Conservation (phyloP, 2,797 vertebrate genomes). For the Octomys mimax region DNA sequence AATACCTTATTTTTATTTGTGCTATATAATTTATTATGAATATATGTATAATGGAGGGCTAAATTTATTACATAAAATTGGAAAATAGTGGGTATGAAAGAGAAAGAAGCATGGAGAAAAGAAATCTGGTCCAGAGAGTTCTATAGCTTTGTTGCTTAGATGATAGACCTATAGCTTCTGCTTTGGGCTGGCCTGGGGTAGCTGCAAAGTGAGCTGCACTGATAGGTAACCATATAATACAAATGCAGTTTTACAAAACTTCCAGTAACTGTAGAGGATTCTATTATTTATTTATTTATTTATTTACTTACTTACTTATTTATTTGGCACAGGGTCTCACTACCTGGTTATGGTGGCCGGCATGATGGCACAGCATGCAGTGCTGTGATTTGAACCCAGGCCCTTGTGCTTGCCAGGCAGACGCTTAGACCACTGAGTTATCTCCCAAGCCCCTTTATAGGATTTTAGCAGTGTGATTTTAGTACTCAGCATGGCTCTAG, state of each 20-base stretch:
- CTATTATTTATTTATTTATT: background rate
- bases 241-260: background rate
- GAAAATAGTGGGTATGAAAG: background rate
- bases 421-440: too few relatives aligned
- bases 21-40: background rate
- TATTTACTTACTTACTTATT: too few relatives aligned
- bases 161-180: background rate
- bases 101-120: background rate
- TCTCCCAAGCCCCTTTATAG: background rate
- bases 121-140: background rate
- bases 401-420: too few relatives aligned
- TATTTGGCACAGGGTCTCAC: too few relatives aligned
- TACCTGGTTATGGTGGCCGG: too few relatives aligned
- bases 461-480: constrained; percentile 32
- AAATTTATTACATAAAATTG: background rate
- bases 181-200: background rate
- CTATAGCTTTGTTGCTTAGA: background rate
- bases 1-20: background rate
- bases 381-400: too few relatives aligned
- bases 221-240: background rate
- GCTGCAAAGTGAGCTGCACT: background rate
- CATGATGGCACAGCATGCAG: too few relatives aligned
- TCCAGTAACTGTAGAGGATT: background rate
- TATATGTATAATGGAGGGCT: background rate
- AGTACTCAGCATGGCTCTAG: background rate